Base-by-base conservation (phyloP, 1,140 invertebrate species). In the Scaptomyza graminum region DNA sequence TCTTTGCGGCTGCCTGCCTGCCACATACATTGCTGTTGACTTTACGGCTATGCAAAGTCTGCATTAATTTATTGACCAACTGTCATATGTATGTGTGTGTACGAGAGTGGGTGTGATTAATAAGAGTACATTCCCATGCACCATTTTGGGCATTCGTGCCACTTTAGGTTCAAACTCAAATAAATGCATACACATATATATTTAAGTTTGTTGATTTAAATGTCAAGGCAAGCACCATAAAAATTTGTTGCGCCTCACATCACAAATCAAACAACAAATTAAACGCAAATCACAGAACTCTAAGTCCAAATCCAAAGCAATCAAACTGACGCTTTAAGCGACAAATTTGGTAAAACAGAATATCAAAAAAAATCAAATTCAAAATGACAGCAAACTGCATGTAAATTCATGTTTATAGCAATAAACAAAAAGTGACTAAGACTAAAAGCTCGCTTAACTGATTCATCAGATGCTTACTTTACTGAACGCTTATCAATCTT, bases 21-120 rank as follows among this genome's bases (percentile, higher is more conserved):
- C 50, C 43, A 51, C 49, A 22, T 22, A 50, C 49, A 50, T 64
- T 77, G 28, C 28, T 87, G 79, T 87, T 88, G 79, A 88, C 83
- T 82, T 67, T 76, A 69, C 71, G 78, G 79, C 79, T 88, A 78
- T 87, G 82, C 83, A 87, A 87, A 83, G 82, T 87, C 82, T 87
- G 79, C 65, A 34, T 60, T 65, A 63, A 74, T 74, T 61, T 76
- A 74, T 73, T 68, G 57, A 73, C 64, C 64, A 55, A 67, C 49
- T 65, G 13, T 3, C 37, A 52, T 28, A 46, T 46, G 37, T 69
- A n/a, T n/a, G 56, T 56, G 60, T 47, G 11, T 64, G 73, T 61
- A 44, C 49, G 67, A 28, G 74, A 71, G 79, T 61, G 63, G 50
- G 61, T 73, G 39, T 66, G 80, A 76, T 85, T 76, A 78, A 61